Percentiles rank a stretch among this genome's conserved stretches.
Conservation (phyloP, 2,888 invertebrate species). For the Microctonus brassicae region DNA sequence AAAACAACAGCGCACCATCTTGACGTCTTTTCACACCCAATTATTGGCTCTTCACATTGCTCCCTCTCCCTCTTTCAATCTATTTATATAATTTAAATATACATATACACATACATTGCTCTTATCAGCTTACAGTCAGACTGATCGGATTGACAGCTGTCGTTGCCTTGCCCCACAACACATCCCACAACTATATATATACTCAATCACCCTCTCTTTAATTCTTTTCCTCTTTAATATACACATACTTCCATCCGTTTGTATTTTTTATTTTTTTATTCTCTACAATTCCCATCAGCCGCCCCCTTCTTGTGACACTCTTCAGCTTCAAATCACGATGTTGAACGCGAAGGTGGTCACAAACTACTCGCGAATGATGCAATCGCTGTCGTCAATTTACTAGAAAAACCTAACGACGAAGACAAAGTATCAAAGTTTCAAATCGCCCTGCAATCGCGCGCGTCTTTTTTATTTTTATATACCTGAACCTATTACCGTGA, state of each 20-base stretch:
- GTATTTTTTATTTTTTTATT: neutral
- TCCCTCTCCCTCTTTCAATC: neutral
- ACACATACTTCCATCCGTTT: neutral
- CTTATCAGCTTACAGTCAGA: neutral
- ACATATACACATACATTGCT: neutral
- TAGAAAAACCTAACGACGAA: slow-evolving; percentile 26
- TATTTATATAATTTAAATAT: neutral
- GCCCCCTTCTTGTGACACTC: neutral
- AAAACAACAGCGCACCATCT: slow-evolving; percentile 12
- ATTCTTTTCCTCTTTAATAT: neutral
- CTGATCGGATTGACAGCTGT: slow-evolving; percentile 20
- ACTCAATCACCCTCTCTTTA: neutral
- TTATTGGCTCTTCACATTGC: slow-evolving; percentile 43
- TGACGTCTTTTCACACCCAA: slow-evolving; percentile 49
- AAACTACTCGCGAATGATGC: slow-evolving; percentile 21
- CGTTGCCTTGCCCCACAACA: neutral
- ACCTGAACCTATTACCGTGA: slow-evolving; percentile 30
- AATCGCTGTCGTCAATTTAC: slow-evolving; percentile 25
- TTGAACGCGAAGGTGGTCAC: slow-evolving; percentile 20
- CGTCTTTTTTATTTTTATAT: no score
- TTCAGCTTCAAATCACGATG: slow-evolving; percentile 13
- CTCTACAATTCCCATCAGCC: neutral
- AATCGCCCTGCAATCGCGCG: slow-evolving; percentile 34
- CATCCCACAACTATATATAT: slow-evolving; percentile 11
- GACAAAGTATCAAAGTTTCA: slow-evolving; percentile 43